These are phyloP conservation scores for Myopa tessellatipennis DNA, from an alignment of 2,888 invertebrate species.

Conservation along the genomic window DNA sequence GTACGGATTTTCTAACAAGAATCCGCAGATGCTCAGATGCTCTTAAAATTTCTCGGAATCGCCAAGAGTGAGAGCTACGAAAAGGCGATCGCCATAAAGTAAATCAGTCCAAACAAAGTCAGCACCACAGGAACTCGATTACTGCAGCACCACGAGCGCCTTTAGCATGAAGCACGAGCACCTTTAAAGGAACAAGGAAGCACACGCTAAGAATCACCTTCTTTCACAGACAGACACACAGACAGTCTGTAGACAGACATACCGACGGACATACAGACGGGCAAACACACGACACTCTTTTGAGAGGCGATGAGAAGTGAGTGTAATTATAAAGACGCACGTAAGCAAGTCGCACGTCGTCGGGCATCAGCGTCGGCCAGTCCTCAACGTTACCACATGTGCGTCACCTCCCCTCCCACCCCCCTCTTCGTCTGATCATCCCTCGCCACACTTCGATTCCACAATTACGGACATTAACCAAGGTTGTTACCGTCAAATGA, in stretches of 20 bases:
- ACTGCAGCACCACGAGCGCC: neutral
- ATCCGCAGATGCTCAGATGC: neutral
- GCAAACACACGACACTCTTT: constrained; percentile 42
- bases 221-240: neutral
- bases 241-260: neutral
- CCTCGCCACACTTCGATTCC: neutral
- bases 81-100: constrained; percentile 9
- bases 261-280: neutral
- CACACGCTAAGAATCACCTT: constrained; percentile 31
- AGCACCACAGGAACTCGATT: neutral
- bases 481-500: constrained; percentile 54
- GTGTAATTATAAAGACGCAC: constrained; percentile 57
- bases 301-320: constrained; percentile 64
- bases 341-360: neutral
- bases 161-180: constrained; percentile 23
- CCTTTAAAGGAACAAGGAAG: constrained; percentile 54
- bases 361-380: constrained; percentile 35
- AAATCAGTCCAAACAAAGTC: constrained; percentile 5
- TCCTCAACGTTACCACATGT: neutral
- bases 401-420: too few species aligned
- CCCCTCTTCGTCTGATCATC: too few species aligned
- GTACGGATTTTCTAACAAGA: neutral
- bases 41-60: too few species aligned
- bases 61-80: neutral
- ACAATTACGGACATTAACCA: constrained; percentile 24